phyloP scores from a whole-genome alignment of 2,113 vertebrate species.

The Cephalopterus ornatus region DNA sequence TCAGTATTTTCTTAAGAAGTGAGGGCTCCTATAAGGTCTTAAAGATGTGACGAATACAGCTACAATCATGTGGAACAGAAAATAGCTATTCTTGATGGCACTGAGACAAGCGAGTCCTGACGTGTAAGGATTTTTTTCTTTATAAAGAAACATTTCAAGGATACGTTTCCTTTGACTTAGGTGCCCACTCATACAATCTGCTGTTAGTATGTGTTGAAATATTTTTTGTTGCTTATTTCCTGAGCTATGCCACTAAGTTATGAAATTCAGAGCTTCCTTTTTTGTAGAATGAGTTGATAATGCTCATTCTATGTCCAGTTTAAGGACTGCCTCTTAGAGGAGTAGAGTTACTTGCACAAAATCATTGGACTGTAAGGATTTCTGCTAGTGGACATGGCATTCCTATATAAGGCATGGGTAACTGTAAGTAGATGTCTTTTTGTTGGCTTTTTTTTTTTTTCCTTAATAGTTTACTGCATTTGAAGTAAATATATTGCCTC shows the following conservation, averaged over 20 bases:
- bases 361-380: not conserved
- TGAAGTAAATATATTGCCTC: not conserved
- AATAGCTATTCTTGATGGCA: not conserved
- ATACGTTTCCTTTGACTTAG: not conserved
- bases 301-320: not conserved
- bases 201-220: slow-evolving; percentile 35
- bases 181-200: not conserved
- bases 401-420: slow-evolving; percentile 26
- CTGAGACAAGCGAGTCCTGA: not conserved
- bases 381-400: not conserved
- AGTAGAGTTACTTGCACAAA: not conserved
- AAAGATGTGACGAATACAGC: not conserved
- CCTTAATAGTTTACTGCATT: not conserved
- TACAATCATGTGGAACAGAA: not conserved
- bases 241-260: slow-evolving; percentile 18
- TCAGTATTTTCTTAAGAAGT: not conserved
- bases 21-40: not conserved
- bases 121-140: not conserved
- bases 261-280: slow-evolving; percentile 62
- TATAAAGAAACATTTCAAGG: not conserved
- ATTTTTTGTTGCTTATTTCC: slow-evolving; percentile 48
- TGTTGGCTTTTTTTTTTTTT: not conserved
- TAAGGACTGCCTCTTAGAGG: not conserved
- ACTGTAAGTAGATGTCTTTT: slow-evolving; percentile 49
- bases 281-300: not conserved